A percentile compares a stretch with the other conserved stretches of the same genome.
These are phyloP conservation scores for Platichthys flesus DNA, from an alignment of 2,113 vertebrate genomes.

Conservation along the genomic window DNA sequence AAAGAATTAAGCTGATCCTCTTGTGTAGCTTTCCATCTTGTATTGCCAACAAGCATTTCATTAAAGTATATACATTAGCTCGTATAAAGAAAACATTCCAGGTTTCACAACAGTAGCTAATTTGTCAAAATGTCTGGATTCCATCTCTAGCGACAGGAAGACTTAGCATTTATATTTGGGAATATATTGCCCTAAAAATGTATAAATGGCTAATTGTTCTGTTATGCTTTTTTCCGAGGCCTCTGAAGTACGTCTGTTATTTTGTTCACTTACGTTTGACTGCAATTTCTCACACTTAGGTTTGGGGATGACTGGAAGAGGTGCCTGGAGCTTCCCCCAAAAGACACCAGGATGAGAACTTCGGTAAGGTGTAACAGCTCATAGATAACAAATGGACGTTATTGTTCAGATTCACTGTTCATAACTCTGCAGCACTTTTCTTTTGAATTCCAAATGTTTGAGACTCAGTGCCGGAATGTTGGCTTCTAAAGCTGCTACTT, in stretches of 20 bases:
- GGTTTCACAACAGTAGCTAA: no score
- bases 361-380: slow-evolving; percentile 57
- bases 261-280: not conserved
- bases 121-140: no score
- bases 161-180: no score
- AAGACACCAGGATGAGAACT: slow-evolving; percentile 78
- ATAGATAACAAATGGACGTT: no score
- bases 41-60: no score
- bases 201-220: no score
- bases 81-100: no score
- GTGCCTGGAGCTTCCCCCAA: slow-evolving; percentile 78
- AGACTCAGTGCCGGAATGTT: not conserved
- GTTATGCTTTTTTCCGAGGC: not conserved
- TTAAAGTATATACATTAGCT: no score
- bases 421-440: not conserved
- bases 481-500: not conserved
- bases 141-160: no score
- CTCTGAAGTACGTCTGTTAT: not conserved
- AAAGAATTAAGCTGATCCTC: not conserved
- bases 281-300: slow-evolving; percentile 42
- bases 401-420: not conserved
- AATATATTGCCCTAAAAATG: no score
- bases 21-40: not conserved
- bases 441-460: not conserved
- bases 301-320: slow-evolving; percentile 85